Evolutionary conservation across 2,888 invertebrate genomes (phyloP), one percentile per base, ranked within the genome.

Genomic region (Toxonevra muliebris): DNA sequence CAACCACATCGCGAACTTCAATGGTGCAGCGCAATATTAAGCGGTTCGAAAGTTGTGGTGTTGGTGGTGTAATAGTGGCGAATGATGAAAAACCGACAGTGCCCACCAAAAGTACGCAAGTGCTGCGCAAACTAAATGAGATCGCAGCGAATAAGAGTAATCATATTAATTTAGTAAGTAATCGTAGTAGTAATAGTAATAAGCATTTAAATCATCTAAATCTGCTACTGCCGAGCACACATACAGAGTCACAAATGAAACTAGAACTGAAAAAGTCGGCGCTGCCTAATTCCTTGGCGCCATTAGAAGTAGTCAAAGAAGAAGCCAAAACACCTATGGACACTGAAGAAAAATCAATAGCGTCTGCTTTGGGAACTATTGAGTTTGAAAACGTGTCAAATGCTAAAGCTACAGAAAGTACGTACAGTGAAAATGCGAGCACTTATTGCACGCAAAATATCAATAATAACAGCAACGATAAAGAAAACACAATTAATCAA

Each of bases 51-150:
- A 74, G 69, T 53, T 68, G 67, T 78, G 76, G 64, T 74, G 72
- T 59, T 74, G 59, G 8, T 19, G 9, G 17, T 11, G 13, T 20
- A 1, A 53, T 20, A 4, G 66, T 66, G 40, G 59, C 69, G 20
- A 61, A 61, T 1, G 61, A 58, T 7, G 40, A 58, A 0, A 84
- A 84, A 71, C 84, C 83, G 1, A 79, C 78, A 69, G 79, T 84
- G 41, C 83, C 85, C 0, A 69, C 76, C 10, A 84, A 84, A 71
- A 81, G 82, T 63, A 75, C 76, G 9, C 77, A 82, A 54, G 77
- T 84, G 41, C 68, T 83, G 58, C 78, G 78, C n/a, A 81, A 81
- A 57, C 80, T 80, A n/a, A 80, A 80, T 30, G 83, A 84, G 58
- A 65, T 80, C 15, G 74, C 76, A 43, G 62, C 60, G 13, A 65